Evolutionary conservation across 1,140 invertebrate genomes (phyloP), one percentile per base, ranked within the genome.

Genomic region (Neomicropteryx cornuta): DNA sequence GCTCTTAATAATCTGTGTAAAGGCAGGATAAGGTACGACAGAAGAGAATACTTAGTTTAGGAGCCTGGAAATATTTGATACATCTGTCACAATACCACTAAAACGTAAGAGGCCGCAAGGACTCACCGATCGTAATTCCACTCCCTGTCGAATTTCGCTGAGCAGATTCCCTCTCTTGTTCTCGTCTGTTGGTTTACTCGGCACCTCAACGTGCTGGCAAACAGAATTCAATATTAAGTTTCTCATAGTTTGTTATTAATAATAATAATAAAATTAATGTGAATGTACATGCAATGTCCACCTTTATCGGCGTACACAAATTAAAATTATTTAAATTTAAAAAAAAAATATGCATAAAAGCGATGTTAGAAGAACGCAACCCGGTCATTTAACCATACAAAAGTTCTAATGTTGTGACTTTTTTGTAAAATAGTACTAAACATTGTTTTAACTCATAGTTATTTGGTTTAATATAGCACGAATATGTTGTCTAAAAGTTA

Each of bases 101-200:
- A n/a, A n/a, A n/a, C n/a, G n/a, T n/a, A n/a, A n/a, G n/a, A n/a
- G n/a, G n/a, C n/a, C n/a, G n/a, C n/a, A n/a, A n/a, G n/a, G n/a
- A 59, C 62, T 62, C 53, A 79, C 81, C 14, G 79, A 72, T 58
- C 79, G 82, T 23, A 95, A 60, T 42, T 79, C 73, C 33, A 81
- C 70, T 35, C 88, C 88, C 56, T 78, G 75, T 44, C 83, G 68
- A 47, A 92, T 93, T 53, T 88, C 78, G 51, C 75, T 75, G 42
- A 93, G 60, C 29, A 91, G 63, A 54, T 88, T 77, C 49, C 73
- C 79, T 46, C 85, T 67, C 5, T 45, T 37, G n/a, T n/a, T n/a
- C 1, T 61, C 63, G 19, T 42, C 51, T 3, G 46, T 17, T 3
- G 56, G 44, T 2, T 51, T 41, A 1, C 55, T 64, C 6, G 58